Percentiles rank a stretch among this genome's conserved stretches.
These are phyloP conservation scores for Microchrysa polita DNA, from an alignment of 2,888 invertebrate genomes.

Conservation along the genomic window DNA sequence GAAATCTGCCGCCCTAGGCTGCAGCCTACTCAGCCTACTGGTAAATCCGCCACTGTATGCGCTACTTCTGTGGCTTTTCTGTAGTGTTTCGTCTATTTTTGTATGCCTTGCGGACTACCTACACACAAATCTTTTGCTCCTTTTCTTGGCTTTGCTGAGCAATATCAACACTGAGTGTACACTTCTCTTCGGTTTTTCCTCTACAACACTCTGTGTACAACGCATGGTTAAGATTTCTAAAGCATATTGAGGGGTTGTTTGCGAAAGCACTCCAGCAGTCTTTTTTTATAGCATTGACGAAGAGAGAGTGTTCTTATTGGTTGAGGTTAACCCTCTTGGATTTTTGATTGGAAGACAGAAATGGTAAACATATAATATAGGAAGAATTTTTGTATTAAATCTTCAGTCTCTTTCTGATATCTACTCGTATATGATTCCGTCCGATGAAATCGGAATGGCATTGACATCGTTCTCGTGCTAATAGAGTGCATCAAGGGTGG, in stretches of 20 bases:
- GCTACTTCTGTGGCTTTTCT: conserved; percentile 6
- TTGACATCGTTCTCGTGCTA: not conserved
- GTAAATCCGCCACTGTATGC: no score
- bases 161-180: not conserved
- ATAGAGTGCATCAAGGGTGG: no score
- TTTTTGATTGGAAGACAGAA: conserved; percentile 48
- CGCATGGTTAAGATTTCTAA: conserved; percentile 16
- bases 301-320: conserved; percentile 49
- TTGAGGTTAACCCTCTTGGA: conserved; percentile 49
- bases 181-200: not conserved
- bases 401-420: not conserved
- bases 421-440: not conserved
- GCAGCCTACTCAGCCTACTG: no score
- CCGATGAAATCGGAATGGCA: not conserved
- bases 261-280: conserved; percentile 31
- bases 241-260: conserved; percentile 37
- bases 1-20: no score
- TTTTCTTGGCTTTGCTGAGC: conserved; percentile 8
- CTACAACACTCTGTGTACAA: no score
- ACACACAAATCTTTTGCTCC: conserved; percentile 3
- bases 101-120: conserved; percentile 20
- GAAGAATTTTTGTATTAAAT: conserved; percentile 19
- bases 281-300: conserved; percentile 13
- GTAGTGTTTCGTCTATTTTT: conserved; percentile 7
- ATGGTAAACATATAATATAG: conserved; percentile 33